Percentiles rank a stretch among this genome's conserved stretches.
Evolutionary conservation across 2,888 invertebrate genomes (phyloP).

Genomic region (Xanthia togata): DNA sequence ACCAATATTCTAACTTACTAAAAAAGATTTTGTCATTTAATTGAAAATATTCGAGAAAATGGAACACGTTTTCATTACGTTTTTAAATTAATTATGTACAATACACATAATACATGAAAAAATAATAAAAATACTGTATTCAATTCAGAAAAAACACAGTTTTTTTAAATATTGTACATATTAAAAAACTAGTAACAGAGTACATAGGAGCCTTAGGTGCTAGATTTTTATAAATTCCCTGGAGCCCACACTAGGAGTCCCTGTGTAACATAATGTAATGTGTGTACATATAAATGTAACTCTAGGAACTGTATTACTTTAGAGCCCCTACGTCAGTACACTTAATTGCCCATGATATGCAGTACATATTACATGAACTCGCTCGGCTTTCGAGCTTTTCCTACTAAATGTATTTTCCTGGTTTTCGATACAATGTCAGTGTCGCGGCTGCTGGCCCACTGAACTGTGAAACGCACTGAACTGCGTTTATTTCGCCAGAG

Average conservation of each 20-base stretch:
- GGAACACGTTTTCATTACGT: not conserved
- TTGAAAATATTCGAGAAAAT: not conserved
- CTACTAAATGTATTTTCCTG: constrained; percentile 17
- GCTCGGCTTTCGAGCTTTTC: constrained; percentile 6
- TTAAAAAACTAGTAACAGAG: too few species aligned
- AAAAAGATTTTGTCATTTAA: not conserved
- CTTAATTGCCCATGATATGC: not conserved
- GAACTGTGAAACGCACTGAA: constrained; percentile 52
- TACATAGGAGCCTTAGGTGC: too few species aligned
- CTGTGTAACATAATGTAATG: too few species aligned
- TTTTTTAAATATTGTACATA: too few species aligned
- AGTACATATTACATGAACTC: constrained; percentile 7
- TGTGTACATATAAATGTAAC: not conserved
- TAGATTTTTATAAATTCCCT: too few species aligned
- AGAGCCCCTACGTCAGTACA: constrained; percentile 6
- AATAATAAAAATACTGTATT: too few species aligned
- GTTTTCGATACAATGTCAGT: constrained; percentile 23
- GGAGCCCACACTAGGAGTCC: too few species aligned
- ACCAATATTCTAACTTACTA: not conserved
- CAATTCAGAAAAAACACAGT: too few species aligned
- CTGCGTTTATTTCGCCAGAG: constrained; percentile 33
- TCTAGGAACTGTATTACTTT: not conserved
- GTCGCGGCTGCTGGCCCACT: constrained; percentile 28
- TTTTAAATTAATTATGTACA: not conserved
- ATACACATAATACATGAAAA: too few species aligned